Conservation (phyloP, 1,140 invertebrate genomes). For the Conus ventricosus region DNA sequence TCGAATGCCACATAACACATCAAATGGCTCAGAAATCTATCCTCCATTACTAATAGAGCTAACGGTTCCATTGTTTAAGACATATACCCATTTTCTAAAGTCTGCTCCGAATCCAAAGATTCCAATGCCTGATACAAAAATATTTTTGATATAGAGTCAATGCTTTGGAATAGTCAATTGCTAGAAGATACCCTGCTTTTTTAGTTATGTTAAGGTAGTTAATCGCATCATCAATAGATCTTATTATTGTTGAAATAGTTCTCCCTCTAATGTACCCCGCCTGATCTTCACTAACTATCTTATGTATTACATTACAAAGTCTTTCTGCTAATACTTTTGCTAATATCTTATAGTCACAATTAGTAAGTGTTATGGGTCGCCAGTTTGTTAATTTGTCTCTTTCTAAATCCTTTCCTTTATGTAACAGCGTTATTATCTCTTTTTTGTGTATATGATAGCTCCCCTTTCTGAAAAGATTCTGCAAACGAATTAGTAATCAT, state of each 20-base stretch:
- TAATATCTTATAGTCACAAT: neutral
- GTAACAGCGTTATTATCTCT: neutral
- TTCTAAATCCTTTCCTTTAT: too few relatives aligned
- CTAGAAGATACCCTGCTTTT: neutral
- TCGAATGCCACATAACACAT: too few relatives aligned
- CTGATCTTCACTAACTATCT: neutral
- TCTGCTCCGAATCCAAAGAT: neutral
- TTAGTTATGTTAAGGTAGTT: neutral
- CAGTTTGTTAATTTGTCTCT: too few relatives aligned
- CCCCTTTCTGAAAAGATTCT: neutral
- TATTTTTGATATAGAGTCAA: neutral
- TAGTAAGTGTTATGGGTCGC: neutral
- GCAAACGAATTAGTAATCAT: neutral
- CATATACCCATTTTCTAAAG: neutral
- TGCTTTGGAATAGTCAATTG: neutral
- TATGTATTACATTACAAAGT: neutral
- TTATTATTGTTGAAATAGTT: neutral
- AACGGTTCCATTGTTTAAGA: neutral
- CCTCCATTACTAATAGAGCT: too few relatives aligned
- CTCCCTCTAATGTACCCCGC: neutral
- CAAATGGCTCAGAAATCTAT: too few relatives aligned
- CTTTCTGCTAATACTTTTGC: neutral
- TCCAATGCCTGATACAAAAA: neutral
- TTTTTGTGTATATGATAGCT: neutral
- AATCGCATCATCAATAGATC: neutral